phyloP scores from a whole-genome alignment of 1,140 invertebrate species.

The Tetramorium alpestre region DNA sequence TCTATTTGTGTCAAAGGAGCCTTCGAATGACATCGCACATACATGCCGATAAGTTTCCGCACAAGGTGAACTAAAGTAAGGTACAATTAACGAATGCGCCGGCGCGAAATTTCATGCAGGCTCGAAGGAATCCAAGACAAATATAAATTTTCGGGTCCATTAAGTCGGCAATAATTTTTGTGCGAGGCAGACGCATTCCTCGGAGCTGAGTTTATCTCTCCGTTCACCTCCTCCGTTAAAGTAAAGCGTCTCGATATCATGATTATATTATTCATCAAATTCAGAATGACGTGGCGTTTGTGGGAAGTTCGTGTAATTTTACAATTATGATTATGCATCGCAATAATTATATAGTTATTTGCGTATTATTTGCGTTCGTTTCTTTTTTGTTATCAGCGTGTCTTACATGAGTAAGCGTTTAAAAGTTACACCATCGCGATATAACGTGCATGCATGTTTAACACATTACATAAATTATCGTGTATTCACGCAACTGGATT shows the following conservation, averaged over 20 bases:
- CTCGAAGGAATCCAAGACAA: not conserved
- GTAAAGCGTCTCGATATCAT: not conserved
- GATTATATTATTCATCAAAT: not conserved
- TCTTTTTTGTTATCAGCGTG: not conserved
- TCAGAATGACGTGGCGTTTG: not conserved
- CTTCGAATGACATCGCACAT: constrained; percentile 8
- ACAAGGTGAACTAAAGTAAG: constrained; percentile 13
- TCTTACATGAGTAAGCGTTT: not conserved
- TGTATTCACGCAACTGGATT: constrained; percentile 30
- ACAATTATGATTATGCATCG: not conserved
- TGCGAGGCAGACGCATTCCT: not conserved
- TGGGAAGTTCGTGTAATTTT: not conserved
- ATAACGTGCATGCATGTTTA: not conserved
- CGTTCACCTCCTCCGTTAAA: not conserved
- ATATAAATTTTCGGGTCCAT: not conserved
- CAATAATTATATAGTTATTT: not conserved
- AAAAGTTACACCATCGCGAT: constrained; percentile 13
- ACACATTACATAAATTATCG: constrained; percentile 44
- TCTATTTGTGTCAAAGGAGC: constrained; percentile 46
- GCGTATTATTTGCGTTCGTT: not conserved
- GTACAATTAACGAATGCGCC: not conserved
- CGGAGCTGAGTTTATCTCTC: not conserved
- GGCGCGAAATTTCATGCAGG: not conserved
- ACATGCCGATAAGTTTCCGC: constrained; percentile 22
- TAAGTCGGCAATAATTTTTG: constrained; percentile 4